Base-by-base conservation (phyloP, 1,140 invertebrate species). In the Harlomillsia oculata region DNA sequence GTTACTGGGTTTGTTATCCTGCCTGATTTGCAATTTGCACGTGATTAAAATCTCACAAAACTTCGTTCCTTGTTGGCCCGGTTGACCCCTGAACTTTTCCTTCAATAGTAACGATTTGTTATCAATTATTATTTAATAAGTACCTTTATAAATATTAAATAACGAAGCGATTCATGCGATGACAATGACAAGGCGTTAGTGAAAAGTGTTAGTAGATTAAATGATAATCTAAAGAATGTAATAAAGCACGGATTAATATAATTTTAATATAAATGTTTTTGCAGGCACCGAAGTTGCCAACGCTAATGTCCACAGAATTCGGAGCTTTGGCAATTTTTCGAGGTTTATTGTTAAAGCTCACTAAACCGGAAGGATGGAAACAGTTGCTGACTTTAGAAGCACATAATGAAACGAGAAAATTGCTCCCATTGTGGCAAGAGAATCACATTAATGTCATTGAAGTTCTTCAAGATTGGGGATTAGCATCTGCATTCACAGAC, bases 401-500 rank as follows among this genome's bases (percentile, higher is more conserved):
- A 29, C 56, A 59, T 25, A 57, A 49, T 48, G 52, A 64, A 16
- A 53, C 57, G 11, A 25, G 62, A 29, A 49, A 45, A 50, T 32
- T 37, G 11, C 37, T 64, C 18, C 57, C 62, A 4, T 18, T 64
- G 0, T 59, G 65, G 59, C 45, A 53, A 28, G 57, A 65, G 26
- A 65, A 65, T 39, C 43, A 63, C 36, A 28, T 51, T 23, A 60
- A 56, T 39, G 63, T 66, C 14, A 55, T 58, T 11, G n/a, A 65
- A 37, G 56, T 58, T 18, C 37, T 64, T 14, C 21, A 14, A 20
- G 46, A 60, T 13, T 57, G 55, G 46, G 43, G 32, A 28, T 40
- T 60, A 1, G 30, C 45, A 11, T 23, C 53, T 11, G 41, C 44
- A 25, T 62, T 62, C 41, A 53, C 52, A 62, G 79, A 85, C 20